phyloP scores from a whole-genome alignment of 2,888 invertebrate genomes.

The Oasisia sp. region DNA sequence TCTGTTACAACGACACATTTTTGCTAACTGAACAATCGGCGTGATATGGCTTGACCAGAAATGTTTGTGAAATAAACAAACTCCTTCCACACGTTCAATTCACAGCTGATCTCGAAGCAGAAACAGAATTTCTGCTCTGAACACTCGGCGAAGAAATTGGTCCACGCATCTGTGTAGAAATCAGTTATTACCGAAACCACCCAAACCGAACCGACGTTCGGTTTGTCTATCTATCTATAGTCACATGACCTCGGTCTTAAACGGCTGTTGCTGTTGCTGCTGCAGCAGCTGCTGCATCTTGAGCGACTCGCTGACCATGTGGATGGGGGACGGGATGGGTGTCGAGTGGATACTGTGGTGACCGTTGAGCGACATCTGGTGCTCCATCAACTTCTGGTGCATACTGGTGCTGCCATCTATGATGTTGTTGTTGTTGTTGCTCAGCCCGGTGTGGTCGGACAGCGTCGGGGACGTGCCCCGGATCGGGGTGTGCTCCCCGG shows the following conservation, averaged over 20 bases:
- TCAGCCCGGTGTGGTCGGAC: neutral
- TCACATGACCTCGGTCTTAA: slow-evolving; percentile 36
- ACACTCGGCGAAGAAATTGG: neutral
- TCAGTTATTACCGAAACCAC: neutral
- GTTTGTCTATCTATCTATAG: neutral
- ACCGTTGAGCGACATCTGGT: slow-evolving; percentile 25
- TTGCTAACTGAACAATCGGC: neutral
- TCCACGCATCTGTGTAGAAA: neutral
- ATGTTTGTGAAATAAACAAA: neutral
- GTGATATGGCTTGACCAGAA: neutral
- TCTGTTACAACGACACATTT: neutral
- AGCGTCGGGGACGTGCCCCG: slow-evolving; percentile 8
- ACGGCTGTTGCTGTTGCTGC: slow-evolving; percentile 29
- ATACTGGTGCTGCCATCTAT: neutral
- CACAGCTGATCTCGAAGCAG: neutral
- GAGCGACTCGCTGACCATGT: neutral
- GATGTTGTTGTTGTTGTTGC: slow-evolving; percentile 8
- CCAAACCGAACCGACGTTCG: neutral
- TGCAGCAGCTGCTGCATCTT: slow-evolving; percentile 14
- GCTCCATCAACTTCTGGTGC: slow-evolving; percentile 26
- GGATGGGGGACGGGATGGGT: slow-evolving; percentile 29
- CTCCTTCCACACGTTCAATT: neutral
- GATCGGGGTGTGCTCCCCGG: slow-evolving; percentile 21
- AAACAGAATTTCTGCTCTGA: slow-evolving; percentile 18
- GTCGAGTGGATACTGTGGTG: slow-evolving; percentile 30